These are phyloP conservation scores for Scaptomyza tumidula DNA, from an alignment of 2,888 invertebrate genomes.

Conservation along the genomic window DNA sequence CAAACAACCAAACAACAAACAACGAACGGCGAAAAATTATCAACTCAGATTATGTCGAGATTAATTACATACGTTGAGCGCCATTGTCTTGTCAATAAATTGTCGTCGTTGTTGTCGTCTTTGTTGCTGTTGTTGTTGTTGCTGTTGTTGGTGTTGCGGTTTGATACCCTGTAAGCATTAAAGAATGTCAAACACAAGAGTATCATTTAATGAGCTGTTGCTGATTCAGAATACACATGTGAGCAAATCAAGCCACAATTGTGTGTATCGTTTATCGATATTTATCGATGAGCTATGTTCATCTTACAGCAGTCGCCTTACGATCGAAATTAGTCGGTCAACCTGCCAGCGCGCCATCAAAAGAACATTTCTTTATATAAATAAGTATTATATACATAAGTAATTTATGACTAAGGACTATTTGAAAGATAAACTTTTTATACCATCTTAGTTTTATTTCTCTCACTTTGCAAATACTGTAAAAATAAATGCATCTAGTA, in stretches of 20 bases:
- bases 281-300: neutral
- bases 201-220: neutral
- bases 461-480: too few relatives aligned
- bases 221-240: neutral
- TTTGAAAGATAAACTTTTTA: too few relatives aligned
- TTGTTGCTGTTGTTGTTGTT: constrained; percentile 42
- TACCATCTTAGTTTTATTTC: too few relatives aligned
- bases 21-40: constrained; percentile 78
- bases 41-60: constrained; percentile 84
- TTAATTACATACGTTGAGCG: constrained; percentile 83
- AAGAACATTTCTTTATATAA: too few relatives aligned
- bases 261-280: neutral
- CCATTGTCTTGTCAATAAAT: constrained; percentile 84
- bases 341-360: too few relatives aligned
- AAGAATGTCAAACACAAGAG: neutral
- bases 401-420: too few relatives aligned
- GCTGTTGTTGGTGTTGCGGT: constrained; percentile 36
- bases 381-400: too few relatives aligned
- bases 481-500: too few relatives aligned
- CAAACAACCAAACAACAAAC: constrained; percentile 56
- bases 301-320: too few relatives aligned
- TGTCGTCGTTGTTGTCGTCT: constrained; percentile 61
- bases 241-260: neutral
- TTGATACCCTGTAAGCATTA: constrained; percentile 24
- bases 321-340: too few relatives aligned